Base-by-base conservation (phyloP, 1,140 invertebrate genomes). In the Varroa destructor region DNA sequence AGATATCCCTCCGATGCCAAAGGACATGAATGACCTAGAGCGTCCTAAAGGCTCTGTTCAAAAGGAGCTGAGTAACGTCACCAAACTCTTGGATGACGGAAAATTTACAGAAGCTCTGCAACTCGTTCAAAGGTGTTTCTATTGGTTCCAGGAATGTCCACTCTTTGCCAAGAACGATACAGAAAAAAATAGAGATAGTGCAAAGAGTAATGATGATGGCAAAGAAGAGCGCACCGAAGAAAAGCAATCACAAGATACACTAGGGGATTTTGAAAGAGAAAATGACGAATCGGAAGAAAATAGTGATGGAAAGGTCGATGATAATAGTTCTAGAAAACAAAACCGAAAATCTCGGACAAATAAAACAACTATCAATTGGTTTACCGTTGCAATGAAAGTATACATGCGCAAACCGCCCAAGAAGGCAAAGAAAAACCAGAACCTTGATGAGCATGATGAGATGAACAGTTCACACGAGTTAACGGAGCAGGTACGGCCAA, bases 91-190 rank as follows among this genome's bases (percentile, higher is more conserved):
- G 12, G 61, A 67, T 37, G 61, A 40, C 10, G 10, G 8, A 1
- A 67, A 67, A 40, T 67, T 67, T 46, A 43, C 61, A 1, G 61
- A 67, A 12, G 61, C 61, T 40, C 14, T 67, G 2, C 61, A 46
- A 3, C 61, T 67, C 46, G 40, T 67, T n/a, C 61, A 67, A 37
- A 37, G 10, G 46, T 67, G 61, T 67, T 14, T 37, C 40, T 46
- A 67, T 46, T 67, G 61, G 61, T 67, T 67, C 61, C 61, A 67
- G 8, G 61, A 67, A 37, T 67, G 61, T 37, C 61, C 61, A 12
- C 36, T 67, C 1, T 67, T 67, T 37, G 14, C 10, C n/a, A 46
- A 67, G 36, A 8, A 12, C 12, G 61, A 67, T 36, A 2, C 61
- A 12, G 61, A 67, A 58, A 8, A 8, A 3, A 51, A 51, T 3